phyloP scores from a whole-genome alignment of 2,888 invertebrate genomes.

The Melinaea menophilus region DNA sequence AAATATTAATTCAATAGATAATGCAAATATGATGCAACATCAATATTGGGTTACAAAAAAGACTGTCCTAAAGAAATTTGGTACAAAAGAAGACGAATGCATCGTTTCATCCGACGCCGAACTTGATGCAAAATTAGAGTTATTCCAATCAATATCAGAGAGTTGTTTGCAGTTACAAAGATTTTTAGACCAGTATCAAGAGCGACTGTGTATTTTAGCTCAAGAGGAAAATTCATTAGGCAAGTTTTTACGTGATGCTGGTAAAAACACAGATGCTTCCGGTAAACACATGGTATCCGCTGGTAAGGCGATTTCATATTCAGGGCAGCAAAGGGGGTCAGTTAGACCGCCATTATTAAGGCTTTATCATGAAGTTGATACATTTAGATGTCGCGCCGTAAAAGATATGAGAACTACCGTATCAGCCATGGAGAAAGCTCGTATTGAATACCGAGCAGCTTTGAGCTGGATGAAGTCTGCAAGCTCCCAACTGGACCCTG shows the following conservation, averaged over 20 bases:
- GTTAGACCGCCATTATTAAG: conserved; percentile 90
- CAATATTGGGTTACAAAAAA: conserved; percentile 99
- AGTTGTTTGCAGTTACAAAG: conserved; percentile 92
- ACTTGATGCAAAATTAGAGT: conserved; percentile 96
- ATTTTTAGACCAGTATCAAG: conserved; percentile 95
- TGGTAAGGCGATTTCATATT: conserved; percentile 91
- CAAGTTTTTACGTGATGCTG: conserved; percentile 94
- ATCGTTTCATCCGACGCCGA: conserved; percentile 97
- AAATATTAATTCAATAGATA: conserved; percentile 10
- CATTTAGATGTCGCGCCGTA: conserved; percentile 95
- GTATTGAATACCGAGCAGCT: conserved; percentile 96
- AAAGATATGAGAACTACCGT: conserved; percentile 95
- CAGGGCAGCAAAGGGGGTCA: conserved; percentile 94
- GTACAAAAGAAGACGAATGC: conserved; percentile 98
- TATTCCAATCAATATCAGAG: conserved; percentile 94
- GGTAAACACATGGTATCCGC: conserved; percentile 78
- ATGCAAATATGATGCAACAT: conserved; percentile 85
- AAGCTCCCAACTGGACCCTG: conserved; percentile 96
- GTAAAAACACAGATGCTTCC: conserved; percentile 93
- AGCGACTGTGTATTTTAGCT: conserved; percentile 92
- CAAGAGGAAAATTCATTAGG: conserved; percentile 98
- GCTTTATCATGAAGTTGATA: conserved; percentile 97
- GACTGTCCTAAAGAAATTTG: conserved; percentile 93
- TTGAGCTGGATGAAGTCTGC: conserved; percentile 99
- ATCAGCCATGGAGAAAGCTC: conserved; percentile 94